Evolutionary conservation across 1,140 invertebrate genomes (phyloP).

Genomic region (Schlechtendalia chinensis): DNA sequence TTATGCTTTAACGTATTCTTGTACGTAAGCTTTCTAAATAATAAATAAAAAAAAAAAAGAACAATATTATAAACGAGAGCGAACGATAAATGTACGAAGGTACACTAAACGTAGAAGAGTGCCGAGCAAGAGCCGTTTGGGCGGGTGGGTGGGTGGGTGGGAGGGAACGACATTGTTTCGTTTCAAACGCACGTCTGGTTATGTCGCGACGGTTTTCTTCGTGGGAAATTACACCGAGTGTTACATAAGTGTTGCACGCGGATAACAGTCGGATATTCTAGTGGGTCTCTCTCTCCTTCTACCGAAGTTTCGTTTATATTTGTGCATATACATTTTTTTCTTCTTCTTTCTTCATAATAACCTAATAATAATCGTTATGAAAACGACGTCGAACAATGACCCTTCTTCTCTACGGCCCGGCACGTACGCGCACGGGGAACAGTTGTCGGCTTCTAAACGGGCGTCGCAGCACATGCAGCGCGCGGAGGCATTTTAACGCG

Average conservation of each 20-base stretch:
- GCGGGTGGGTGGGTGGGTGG: no score
- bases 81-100: neutral
- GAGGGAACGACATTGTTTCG: neutral
- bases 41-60: no score
- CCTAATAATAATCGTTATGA: conserved; percentile 24
- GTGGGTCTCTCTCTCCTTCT: neutral
- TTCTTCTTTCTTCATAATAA: neutral
- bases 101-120: neutral
- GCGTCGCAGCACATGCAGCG: neutral
- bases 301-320: neutral
- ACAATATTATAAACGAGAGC: neutral
- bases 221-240: neutral
- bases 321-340: neutral
- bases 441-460: conserved; percentile 23
- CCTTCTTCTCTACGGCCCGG: neutral
- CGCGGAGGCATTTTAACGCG: neutral
- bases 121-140: neutral
- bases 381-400: conserved; percentile 24
- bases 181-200: neutral
- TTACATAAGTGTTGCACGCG: neutral
- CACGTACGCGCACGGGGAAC: neutral
- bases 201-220: conserved; percentile 18
- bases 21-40: no score
- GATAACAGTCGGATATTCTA: neutral
- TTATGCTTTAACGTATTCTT: no score